Conservation (phyloP, 1,140 invertebrate genomes). For the Triops longicaudatus region DNA sequence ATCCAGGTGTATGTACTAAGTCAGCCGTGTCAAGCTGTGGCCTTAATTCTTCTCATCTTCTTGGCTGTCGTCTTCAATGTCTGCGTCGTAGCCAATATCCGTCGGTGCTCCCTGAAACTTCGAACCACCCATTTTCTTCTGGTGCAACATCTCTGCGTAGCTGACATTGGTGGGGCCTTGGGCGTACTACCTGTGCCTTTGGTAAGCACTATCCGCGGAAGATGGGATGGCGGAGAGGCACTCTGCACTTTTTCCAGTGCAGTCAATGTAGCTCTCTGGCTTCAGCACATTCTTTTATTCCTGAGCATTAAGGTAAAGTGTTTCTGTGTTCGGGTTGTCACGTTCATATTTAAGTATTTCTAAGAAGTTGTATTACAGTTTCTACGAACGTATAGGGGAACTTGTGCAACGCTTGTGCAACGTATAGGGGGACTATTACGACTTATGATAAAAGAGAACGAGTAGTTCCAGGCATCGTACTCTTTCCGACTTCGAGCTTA, state of each 20-base stretch:
- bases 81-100: conserved; percentile 36
- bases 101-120: conserved; percentile 35
- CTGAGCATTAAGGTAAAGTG: conserved; percentile 32
- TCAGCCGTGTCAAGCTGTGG: conserved; percentile 22
- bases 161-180: conserved; percentile 35
- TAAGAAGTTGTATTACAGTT: too few species aligned
- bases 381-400: neutral
- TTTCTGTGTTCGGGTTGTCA: neutral
- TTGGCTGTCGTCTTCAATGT: conserved; percentile 34
- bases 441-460: neutral
- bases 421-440: neutral
- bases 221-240: conserved; percentile 33
- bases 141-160: conserved; percentile 37
- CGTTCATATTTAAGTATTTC: neutral
- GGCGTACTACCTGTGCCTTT: conserved; percentile 36
- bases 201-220: conserved; percentile 33
- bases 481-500: neutral
- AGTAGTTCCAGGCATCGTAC: neutral
- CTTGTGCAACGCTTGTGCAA: too few species aligned
- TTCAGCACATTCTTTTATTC: conserved; percentile 37
- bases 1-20: conserved; percentile 20
- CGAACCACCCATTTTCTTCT: conserved; percentile 37
- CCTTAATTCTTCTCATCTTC: conserved; percentile 17
- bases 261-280: conserved; percentile 36
- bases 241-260: conserved; percentile 35